phyloP scores from a whole-genome alignment of 2,888 invertebrate genomes.

The Ichneumoninae sp. region DNA sequence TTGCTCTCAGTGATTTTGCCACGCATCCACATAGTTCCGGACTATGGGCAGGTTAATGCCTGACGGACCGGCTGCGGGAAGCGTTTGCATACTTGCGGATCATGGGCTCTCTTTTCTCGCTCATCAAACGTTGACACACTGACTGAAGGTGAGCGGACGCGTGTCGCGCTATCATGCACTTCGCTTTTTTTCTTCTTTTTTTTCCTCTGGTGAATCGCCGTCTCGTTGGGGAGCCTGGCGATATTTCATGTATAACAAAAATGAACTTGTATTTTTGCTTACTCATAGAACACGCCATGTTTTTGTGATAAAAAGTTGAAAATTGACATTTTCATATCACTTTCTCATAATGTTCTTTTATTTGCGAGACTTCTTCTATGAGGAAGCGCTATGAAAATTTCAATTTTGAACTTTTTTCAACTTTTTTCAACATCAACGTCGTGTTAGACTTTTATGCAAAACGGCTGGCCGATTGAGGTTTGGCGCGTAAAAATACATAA shows the following conservation, averaged over 20 bases:
- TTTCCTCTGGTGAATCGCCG: no score
- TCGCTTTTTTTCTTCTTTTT: not conserved
- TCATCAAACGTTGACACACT: slow-evolving; percentile 50
- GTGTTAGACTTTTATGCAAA: no score
- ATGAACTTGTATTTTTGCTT: not conserved
- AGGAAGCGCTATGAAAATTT: no score
- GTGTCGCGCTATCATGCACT: slow-evolving; percentile 1
- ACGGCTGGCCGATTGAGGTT: no score
- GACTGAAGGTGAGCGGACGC: not conserved
- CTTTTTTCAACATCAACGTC: no score
- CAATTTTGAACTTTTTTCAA: no score
- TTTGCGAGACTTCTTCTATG: no score
- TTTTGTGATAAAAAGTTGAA: no score
- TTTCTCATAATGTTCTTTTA: no score
- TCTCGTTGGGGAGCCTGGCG: not conserved
- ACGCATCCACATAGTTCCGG: not conserved
- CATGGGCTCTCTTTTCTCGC: slow-evolving; percentile 27
- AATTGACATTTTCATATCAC: no score
- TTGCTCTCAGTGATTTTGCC: slow-evolving; percentile 5
- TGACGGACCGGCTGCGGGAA: slow-evolving; percentile 33
- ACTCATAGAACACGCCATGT: no score
- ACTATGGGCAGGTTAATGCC: slow-evolving; percentile 45
- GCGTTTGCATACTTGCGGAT: slow-evolving; percentile 24
- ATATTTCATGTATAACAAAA: not conserved
- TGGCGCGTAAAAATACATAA: no score